Base-by-base conservation (phyloP, 2,888 invertebrate genomes). In the Agrotis clavis region DNA sequence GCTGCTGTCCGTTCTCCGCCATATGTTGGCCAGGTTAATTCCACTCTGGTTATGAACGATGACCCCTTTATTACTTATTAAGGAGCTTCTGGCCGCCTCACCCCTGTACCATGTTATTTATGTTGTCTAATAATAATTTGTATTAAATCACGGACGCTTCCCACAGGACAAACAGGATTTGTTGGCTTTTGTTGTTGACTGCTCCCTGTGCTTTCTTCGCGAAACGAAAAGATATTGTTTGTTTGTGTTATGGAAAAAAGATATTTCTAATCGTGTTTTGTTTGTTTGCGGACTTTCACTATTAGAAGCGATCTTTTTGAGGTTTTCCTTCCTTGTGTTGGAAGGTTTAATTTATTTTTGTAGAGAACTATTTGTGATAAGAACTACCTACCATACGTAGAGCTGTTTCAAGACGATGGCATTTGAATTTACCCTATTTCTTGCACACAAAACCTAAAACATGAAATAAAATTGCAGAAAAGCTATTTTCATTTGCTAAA, bases 61-160 rank as follows among this genome's bases (percentile, higher is more conserved):
- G 95, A 95, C 95, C 95, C 96, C 95, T 95, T 96, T 96, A 96
- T 96, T 96, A 96, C 94, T 96, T 96, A 96, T 96, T 96, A 96
- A 96, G 94, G 91, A 95, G 94, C 92, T 92, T 87, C 89, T 88
- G 87, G 91, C 89, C 89, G 82, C 85, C 88, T 87, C 88, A 88
- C 93, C 93, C 94, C 92, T 88, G 91, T 90, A 90, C 92, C 89
- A 87, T 90, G 95, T 96, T 96, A 96, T 96, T 96, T 96, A 96
- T 96, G 95, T 95, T 90, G 91, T 94, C 95, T 95, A 96, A 96
- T 96, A 96, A 96, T 96, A 96, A 96, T 96, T 96, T 96, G 96
- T 96, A 96, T 96, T 96, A 96, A 96, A 96, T 96, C 96, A 95
- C 95, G 92, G 89, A 88, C 91, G 93, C 92, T 93, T 92, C 93